Conservation (phyloP, 2,797 vertebrate species). For the Lagocephalus sceleratus region DNA sequence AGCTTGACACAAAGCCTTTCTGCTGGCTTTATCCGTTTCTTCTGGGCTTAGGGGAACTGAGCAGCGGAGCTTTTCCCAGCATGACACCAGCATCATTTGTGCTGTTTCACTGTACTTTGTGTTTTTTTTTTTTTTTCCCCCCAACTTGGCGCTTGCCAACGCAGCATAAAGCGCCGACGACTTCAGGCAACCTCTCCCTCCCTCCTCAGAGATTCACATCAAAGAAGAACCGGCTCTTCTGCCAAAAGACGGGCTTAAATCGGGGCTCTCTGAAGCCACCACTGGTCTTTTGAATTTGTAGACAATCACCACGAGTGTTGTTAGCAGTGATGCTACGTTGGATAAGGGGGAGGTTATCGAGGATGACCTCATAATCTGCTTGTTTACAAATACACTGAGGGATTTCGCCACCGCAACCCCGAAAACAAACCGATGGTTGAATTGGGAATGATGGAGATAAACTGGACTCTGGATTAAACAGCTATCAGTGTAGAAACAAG, state of each 20-base stretch:
- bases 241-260: constrained; percentile 41
- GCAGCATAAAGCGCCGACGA: constrained; percentile 16
- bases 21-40: constrained; percentile 64
- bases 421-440: constrained; percentile 2
- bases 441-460: not conserved
- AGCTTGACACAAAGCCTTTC: constrained; percentile 73
- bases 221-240: constrained; percentile 36
- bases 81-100: constrained; percentile 55
- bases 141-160: constrained; percentile 26
- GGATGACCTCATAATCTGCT: constrained; percentile 34
- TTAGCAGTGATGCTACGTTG: constrained; percentile 14
- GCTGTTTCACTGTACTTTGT: constrained; percentile 33
- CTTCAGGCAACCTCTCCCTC: constrained; percentile 32
- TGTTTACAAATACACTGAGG: constrained; percentile 14
- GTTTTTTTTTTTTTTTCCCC: not conserved
- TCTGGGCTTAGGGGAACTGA: constrained; percentile 54
- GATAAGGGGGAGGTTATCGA: constrained; percentile 32
- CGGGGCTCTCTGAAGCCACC: constrained; percentile 25
- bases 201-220: constrained; percentile 40
- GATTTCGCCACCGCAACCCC: not conserved
- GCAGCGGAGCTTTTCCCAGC: constrained; percentile 49
- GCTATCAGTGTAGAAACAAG: not conserved
- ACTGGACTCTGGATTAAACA: not conserved
- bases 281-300: constrained; percentile 26
- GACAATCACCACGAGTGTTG: constrained; percentile 10